Evolutionary conservation across 2,797 vertebrate genomes (phyloP), one percentile per base, ranked within the genome.

Genomic region (Poliocrania exsul): DNA sequence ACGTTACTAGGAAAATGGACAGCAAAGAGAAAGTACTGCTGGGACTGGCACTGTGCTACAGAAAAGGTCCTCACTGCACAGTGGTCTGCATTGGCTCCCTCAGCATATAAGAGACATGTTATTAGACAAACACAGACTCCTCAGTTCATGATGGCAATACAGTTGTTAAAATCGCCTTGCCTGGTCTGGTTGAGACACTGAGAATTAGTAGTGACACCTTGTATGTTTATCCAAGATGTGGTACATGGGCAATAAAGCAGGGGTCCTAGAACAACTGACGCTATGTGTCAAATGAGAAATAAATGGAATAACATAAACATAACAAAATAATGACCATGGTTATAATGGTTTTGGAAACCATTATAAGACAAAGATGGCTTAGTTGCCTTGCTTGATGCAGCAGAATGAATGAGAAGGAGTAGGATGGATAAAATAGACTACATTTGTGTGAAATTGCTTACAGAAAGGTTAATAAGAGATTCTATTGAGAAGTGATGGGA

Each of bases 361-460:
- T 61, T 40, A 40, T 40, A 40, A 40, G 37, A 28, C 18, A 72
- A 65, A 86, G 58, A 31, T 35, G 13, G 8, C 31, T 8, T 1
- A 86, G 20, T 44, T 54, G 53, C 50, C 42, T 83, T 74, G 26
- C 42, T 83, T 54, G 42, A 42, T 95, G 50, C n/a, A 81, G 35
- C 16, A 71, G 65, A 65, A 64, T 70, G 29, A 83, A 54, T 37
- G 23, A 86, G 51, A 58, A 88, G 8, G 12, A 12, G 24, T 50
- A 44, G 49, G 16, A 46, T 61, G 38, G 38, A 51, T 54, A 78
- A 95, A 94, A 88, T 10, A 71, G 26, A 75, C 44, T 58, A 71
- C 8, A 72, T 90, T 83, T 81, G 50, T 86, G 42, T 74, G 81
- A 92, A 93, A 90, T 69, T 95, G 79, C 82, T 91, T 78, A 67